Conservation (phyloP, 2,113 vertebrate genomes). For the Oxyruncus cristatus region DNA sequence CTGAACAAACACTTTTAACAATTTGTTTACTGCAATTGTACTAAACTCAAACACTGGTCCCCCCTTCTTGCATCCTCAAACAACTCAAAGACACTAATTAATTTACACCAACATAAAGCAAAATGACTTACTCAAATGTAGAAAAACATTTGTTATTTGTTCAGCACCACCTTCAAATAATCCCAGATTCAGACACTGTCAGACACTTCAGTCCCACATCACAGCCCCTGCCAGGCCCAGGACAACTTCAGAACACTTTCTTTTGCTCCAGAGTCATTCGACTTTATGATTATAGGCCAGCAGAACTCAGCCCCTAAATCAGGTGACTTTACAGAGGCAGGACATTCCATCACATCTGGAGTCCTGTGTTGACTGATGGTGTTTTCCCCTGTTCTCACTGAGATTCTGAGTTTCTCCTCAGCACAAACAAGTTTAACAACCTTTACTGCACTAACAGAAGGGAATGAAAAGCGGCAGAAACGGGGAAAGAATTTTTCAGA, state of each 20-base stretch:
- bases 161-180: background rate
- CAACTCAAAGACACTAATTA: background rate
- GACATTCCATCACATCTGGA: background rate
- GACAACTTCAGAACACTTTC: background rate
- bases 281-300: background rate
- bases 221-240: background rate
- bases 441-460: background rate
- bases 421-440: background rate
- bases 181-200: background rate
- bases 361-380: background rate
- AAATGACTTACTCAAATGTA: background rate
- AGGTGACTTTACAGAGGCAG: background rate
- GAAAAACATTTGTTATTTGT: background rate
- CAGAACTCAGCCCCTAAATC: background rate
- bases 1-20: background rate
- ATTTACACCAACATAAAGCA: background rate
- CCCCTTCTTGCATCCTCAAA: background rate
- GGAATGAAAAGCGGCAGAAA: background rate
- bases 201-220: background rate
- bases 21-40: background rate
- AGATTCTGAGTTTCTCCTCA: background rate
- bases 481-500: background rate
- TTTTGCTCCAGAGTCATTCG: background rate
- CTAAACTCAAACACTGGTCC: background rate
- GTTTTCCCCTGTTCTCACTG: background rate